phyloP scores from a whole-genome alignment of 2,113 vertebrate species.

The Synodontis membranacea region DNA sequence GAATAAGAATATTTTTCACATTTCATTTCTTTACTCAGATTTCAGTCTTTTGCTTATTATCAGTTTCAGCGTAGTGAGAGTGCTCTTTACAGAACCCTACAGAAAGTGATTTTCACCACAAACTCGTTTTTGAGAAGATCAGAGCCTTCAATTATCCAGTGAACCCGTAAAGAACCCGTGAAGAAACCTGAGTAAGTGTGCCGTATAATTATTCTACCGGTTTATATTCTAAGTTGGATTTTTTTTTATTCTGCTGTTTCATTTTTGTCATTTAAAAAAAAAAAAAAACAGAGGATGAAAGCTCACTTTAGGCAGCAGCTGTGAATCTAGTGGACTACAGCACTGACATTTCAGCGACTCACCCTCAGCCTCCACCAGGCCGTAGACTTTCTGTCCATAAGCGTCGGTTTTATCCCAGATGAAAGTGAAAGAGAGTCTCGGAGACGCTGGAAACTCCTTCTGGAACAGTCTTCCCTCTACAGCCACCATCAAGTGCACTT shows the following conservation, averaged over 20 bases:
- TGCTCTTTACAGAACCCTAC: too few species aligned
- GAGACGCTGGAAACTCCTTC: conserved; percentile 95
- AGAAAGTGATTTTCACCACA: too few species aligned
- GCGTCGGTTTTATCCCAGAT: conserved; percentile 99
- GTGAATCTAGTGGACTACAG: neutral
- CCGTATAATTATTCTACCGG: neutral
- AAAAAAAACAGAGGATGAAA: neutral
- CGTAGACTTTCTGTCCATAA: conserved; percentile 95
- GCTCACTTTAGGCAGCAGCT: neutral
- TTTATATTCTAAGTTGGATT: neutral
- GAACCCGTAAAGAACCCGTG: neutral
- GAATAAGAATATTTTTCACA: too few species aligned
- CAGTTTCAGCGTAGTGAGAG: too few species aligned
- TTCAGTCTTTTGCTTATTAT: neutral
- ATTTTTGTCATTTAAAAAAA: neutral
- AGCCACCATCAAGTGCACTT: conserved; percentile 97
- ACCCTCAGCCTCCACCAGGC: conserved; percentile 94
- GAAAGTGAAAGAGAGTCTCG: conserved; percentile 94
- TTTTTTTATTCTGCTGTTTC: neutral
- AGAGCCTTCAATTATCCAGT: neutral
- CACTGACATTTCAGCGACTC: conserved; percentile 59
- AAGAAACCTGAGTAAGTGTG: neutral
- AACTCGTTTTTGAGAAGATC: neutral
- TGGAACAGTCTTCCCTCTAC: conserved; percentile 97
- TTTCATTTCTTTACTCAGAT: neutral